Conservation (phyloP, 2,113 vertebrate species). For the Eublepharis macularius region DNA sequence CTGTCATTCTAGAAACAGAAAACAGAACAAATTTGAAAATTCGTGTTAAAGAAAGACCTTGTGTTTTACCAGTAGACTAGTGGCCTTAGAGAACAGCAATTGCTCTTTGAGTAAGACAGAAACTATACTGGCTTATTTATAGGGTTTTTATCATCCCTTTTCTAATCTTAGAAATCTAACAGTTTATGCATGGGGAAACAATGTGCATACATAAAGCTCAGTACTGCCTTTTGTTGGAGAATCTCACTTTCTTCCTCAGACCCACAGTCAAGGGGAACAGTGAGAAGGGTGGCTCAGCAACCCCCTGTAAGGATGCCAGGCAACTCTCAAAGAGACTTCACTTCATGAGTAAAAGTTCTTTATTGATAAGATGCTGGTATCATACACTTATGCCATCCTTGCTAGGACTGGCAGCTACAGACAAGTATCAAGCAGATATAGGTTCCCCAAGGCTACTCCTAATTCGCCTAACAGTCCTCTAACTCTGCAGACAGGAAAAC, state of each 20-base stretch:
- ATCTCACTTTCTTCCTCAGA: background rate
- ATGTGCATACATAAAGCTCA: background rate
- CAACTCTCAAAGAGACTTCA: too few relatives aligned
- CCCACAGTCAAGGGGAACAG: background rate
- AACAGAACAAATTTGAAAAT: background rate
- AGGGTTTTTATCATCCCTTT: background rate
- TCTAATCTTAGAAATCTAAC: background rate
- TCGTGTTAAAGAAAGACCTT: constrained; percentile 18
- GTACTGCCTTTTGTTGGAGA: background rate
- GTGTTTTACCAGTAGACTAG: background rate
- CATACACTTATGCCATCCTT: too few relatives aligned
- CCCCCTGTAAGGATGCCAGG: too few relatives aligned
- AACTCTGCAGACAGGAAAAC: too few relatives aligned
- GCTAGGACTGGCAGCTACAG: too few relatives aligned
- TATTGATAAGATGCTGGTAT: too few relatives aligned
- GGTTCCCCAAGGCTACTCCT: too few relatives aligned
- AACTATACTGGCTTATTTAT: background rate
- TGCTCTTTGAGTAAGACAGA: background rate
- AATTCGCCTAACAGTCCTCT: too few relatives aligned
- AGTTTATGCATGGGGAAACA: background rate
- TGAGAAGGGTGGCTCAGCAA: background rate
- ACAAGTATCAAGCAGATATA: too few relatives aligned
- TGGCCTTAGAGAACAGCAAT: background rate
- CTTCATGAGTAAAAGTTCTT: too few relatives aligned
- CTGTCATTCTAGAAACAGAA: constrained; percentile 1